Evolutionary conservation across 2,888 invertebrate genomes (phyloP).

Genomic region (Neria commutata): DNA sequence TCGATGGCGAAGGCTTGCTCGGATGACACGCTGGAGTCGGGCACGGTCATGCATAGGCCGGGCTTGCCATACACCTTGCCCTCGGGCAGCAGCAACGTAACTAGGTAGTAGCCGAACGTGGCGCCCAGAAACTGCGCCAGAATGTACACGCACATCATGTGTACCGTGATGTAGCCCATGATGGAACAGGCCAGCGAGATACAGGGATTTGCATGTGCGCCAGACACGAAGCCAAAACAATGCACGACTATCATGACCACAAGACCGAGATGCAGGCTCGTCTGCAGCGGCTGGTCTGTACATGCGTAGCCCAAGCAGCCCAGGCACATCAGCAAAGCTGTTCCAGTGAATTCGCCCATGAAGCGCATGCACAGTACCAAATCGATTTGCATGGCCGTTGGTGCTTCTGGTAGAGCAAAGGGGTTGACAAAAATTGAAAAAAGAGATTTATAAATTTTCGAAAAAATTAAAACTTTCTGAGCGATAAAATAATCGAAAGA

Average conservation of each 20-base stretch:
- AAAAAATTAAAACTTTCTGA: too few relatives aligned
- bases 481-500: too few relatives aligned
- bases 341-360: slow-evolving; percentile 32
- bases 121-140: slow-evolving; percentile 36
- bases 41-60: slow-evolving; percentile 30
- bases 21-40: slow-evolving; percentile 25
- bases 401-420: too few relatives aligned
- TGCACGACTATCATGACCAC: slow-evolving; percentile 36
- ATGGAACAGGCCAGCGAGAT: slow-evolving; percentile 38
- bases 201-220: slow-evolving; percentile 42
- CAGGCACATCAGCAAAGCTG: slow-evolving; percentile 31
- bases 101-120: slow-evolving; percentile 30
- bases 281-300: slow-evolving; percentile 11
- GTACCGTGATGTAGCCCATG: slow-evolving; percentile 32
- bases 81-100: slow-evolving; percentile 30
- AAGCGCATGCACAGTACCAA: slow-evolving; percentile 22
- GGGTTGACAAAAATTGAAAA: too few relatives aligned
- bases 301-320: slow-evolving; percentile 31
- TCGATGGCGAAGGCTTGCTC: slow-evolving; percentile 34
- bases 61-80: slow-evolving; percentile 22
- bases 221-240: slow-evolving; percentile 43
- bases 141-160: slow-evolving; percentile 32
- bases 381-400: too few relatives aligned
- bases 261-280: slow-evolving; percentile 34
- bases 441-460: too few relatives aligned